A percentile compares a stretch with the other conserved stretches of the same genome.
Conservation (phyloP, 37 sponge, comb jelly and placozoan genomes). For the Ephydatia muelleri region DNA sequence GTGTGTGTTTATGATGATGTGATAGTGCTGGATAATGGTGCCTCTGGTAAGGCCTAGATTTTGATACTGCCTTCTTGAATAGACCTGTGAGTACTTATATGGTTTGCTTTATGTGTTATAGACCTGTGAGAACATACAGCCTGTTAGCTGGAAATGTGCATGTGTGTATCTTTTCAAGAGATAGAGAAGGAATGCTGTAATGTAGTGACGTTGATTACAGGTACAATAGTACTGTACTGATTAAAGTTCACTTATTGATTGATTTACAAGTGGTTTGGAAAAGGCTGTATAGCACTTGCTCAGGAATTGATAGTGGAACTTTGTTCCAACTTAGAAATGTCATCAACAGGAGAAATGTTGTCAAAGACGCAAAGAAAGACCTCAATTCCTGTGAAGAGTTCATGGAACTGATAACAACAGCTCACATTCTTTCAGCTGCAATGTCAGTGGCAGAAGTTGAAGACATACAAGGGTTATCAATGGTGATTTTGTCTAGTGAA, state of each 20-base stretch:
- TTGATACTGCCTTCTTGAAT: neutral
- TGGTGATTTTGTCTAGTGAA: neutral
- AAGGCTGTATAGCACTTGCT: neutral
- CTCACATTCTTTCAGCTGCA: no score
- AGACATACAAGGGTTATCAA: neutral
- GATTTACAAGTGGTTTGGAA: neutral
- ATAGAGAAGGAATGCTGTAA: no score
- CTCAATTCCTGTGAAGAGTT: slow-evolving; percentile 1
- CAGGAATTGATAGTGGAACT: neutral
- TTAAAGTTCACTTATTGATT: neutral
- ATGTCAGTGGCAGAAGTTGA: neutral
- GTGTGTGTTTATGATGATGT: no score
- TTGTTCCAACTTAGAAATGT: neutral
- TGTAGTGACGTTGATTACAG: no score
- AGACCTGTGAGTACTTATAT: no score
- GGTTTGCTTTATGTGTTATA: neutral
- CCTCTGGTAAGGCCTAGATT: neutral
- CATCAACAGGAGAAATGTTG: neutral
- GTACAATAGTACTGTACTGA: no score
- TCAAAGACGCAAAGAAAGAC: neutral
- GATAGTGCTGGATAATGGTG: no score
- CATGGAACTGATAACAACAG: neutral
- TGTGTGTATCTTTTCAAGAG: no score
- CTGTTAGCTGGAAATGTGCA: neutral
- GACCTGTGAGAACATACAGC: neutral